phyloP scores from a whole-genome alignment of 2,113 vertebrate genomes.

The Poeciliopsis turrubarensis region DNA sequence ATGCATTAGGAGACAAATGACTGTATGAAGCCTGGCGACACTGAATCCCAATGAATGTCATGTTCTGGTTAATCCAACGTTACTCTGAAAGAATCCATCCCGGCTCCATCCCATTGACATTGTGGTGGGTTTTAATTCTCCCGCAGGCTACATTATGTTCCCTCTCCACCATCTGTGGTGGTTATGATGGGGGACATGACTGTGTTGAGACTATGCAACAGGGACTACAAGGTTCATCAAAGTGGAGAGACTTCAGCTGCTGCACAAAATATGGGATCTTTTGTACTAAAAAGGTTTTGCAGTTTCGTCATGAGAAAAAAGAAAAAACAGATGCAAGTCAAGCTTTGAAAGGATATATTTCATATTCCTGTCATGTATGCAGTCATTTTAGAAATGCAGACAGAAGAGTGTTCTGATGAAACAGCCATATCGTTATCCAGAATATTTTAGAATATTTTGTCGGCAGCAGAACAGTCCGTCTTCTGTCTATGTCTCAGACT shows the following conservation, averaged over 20 bases:
- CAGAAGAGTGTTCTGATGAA: conserved; percentile 7
- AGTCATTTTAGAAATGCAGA: conserved; percentile 1
- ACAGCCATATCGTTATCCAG: conserved; percentile 8
- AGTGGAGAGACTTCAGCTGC: background rate
- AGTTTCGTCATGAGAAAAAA: background rate
- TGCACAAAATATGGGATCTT: background rate
- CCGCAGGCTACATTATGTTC: conserved; percentile 13
- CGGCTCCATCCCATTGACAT: background rate
- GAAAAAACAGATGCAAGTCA: background rate
- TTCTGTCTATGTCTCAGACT: background rate
- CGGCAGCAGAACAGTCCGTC: background rate
- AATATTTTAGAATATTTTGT: conserved; percentile 5
- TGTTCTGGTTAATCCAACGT: background rate
- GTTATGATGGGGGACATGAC: conserved; percentile 8
- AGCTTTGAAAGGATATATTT: background rate
- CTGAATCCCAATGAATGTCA: background rate
- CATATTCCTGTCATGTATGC: background rate
- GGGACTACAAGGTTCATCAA: conserved; percentile 18
- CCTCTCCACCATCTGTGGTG: conserved; percentile 33
- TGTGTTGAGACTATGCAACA: conserved; percentile 9
- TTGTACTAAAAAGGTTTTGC: background rate
- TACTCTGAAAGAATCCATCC: background rate
- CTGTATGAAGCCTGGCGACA: background rate
- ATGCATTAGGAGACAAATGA: background rate
- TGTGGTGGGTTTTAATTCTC: conserved; percentile 5